A percentile compares a stretch with the other conserved stretches of the same genome.
phyloP scores from a whole-genome alignment of 2,113 vertebrate genomes.

The Natator depressus region DNA sequence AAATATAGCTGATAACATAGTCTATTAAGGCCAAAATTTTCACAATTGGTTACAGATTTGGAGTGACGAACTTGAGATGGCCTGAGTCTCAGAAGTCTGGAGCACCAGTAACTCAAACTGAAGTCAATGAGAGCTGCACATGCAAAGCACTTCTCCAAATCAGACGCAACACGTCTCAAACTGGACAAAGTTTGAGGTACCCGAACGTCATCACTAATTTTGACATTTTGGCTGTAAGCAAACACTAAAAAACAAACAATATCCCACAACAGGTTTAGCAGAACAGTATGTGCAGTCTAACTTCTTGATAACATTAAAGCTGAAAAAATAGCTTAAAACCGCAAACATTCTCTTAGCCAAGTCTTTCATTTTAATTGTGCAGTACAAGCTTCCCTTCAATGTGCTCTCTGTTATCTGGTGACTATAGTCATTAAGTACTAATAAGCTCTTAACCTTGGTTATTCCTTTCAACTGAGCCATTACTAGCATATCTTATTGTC shows the following conservation, averaged over 20 bases:
- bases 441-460: conserved; percentile 38
- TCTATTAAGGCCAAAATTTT: neutral
- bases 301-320: neutral
- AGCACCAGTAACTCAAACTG: neutral
- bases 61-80: neutral
- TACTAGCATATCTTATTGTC: conserved; percentile 7
- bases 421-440: neutral
- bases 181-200: neutral
- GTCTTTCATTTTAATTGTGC: neutral
- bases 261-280: accelerated
- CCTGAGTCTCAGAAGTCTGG: neutral
- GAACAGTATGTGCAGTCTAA: neutral
- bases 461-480: conserved; percentile 50
- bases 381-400: neutral
- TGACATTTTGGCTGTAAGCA: accelerated
- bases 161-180: neutral
- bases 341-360: neutral
- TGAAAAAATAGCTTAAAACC: neutral
- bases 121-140: neutral
- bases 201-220: neutral
- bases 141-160: neutral
- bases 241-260: neutral
- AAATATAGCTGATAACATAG: neutral
- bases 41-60: neutral
- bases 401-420: neutral